Conservation (phyloP, 2,113 vertebrate genomes). For the Labrus mixtus region DNA sequence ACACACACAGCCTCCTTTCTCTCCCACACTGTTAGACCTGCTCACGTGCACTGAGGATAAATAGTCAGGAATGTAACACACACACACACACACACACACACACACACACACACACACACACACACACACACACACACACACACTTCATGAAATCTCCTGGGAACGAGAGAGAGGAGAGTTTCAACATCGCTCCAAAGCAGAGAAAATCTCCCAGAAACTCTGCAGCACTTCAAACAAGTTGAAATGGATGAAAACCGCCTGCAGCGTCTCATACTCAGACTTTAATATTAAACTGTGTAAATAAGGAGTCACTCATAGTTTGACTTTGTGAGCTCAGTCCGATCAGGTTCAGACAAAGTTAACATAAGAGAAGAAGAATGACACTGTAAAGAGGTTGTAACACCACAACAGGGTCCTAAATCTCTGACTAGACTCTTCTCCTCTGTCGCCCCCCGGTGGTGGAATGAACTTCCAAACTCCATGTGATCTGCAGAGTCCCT, state of each 20-base stretch:
- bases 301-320: too few species aligned
- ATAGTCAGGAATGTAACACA: slow-evolving; percentile 43
- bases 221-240: background rate
- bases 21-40: slow-evolving; percentile 35
- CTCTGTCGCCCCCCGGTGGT: too few species aligned
- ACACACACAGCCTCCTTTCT: slow-evolving; percentile 47
- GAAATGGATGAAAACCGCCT: too few species aligned
- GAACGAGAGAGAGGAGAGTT: slow-evolving; percentile 3
- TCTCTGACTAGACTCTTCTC: too few species aligned
- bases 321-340: too few species aligned
- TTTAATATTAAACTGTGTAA: too few species aligned
- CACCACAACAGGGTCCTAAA: too few species aligned
- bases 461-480: too few species aligned
- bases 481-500: too few species aligned
- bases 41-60: slow-evolving; percentile 47
- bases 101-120: slow-evolving; percentile 36
- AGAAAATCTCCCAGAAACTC: background rate
- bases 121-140: slow-evolving; percentile 37
- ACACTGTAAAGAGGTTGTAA: too few species aligned
- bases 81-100: slow-evolving; percentile 37
- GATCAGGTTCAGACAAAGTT: too few species aligned
- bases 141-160: slow-evolving; percentile 3
- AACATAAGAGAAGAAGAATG: too few species aligned
- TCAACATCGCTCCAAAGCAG: background rate
- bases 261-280: background rate